A percentile compares a stretch with the other conserved stretches of the same genome.
Evolutionary conservation across 2,113 vertebrate genomes (phyloP).

Genomic region (Epinephelus cyanopodus): DNA sequence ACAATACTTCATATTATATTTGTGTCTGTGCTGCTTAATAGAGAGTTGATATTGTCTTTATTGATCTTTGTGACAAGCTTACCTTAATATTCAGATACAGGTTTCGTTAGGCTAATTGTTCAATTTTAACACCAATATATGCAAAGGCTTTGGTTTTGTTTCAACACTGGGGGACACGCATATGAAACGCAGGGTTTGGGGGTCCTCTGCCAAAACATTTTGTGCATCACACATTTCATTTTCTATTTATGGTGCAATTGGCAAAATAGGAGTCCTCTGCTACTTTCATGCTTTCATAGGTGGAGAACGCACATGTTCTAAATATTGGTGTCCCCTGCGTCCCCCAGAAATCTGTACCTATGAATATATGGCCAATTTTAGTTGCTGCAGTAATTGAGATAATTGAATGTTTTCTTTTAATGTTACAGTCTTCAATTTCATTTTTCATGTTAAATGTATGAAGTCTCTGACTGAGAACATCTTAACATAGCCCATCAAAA

Average conservation of each 20-base stretch:
- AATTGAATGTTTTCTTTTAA: background rate
- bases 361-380: background rate
- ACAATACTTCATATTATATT: slow-evolving; percentile 22
- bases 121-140: background rate
- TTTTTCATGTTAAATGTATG: background rate
- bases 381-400: background rate
- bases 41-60: background rate
- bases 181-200: too few relatives aligned
- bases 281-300: too few relatives aligned
- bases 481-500: background rate
- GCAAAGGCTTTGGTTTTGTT: too few relatives aligned
- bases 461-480: background rate
- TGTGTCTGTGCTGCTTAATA: background rate
- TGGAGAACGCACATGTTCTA: too few relatives aligned
- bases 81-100: background rate
- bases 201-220: too few relatives aligned
- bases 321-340: too few relatives aligned
- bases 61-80: background rate
- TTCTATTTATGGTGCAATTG: too few relatives aligned
- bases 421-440: background rate
- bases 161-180: too few relatives aligned
- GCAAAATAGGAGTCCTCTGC: too few relatives aligned
- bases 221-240: too few relatives aligned
- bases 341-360: too few relatives aligned
- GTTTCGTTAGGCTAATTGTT: background rate